Evolutionary conservation across 2,888 invertebrate species (phyloP).

Genomic region (Cerceris ruficornis): DNA sequence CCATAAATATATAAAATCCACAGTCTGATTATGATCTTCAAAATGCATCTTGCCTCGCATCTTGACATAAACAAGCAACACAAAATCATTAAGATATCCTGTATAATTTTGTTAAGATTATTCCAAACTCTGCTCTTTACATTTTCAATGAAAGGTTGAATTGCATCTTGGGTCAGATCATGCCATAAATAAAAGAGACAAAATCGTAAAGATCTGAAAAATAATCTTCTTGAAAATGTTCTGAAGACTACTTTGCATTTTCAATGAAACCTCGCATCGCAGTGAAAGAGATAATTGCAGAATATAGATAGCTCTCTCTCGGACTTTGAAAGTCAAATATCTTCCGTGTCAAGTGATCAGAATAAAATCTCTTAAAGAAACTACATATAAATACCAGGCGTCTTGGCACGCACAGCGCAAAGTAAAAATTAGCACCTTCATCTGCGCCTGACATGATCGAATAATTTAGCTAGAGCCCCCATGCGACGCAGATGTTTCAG

Average conservation of each 20-base stretch:
- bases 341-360: background rate
- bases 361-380: background rate
- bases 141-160: background rate
- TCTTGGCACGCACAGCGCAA: background rate
- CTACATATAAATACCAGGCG: background rate
- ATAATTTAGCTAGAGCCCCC: background rate
- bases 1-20: background rate
- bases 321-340: background rate
- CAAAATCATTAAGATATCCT: background rate
- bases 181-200: too few species aligned
- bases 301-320: background rate
- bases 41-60: conserved; percentile 13
- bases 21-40: conserved; percentile 9
- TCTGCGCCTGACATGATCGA: background rate
- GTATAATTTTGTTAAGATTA: background rate
- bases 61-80: conserved; percentile 10
- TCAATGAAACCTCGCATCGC: too few species aligned
- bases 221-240: too few species aligned
- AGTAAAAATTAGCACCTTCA: background rate
- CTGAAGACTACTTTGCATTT: background rate
- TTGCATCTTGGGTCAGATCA: too few species aligned
- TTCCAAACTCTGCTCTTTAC: background rate
- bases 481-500: background rate
- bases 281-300: too few species aligned
- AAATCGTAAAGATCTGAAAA: too few species aligned